Evolutionary conservation across 2,797 vertebrate species (phyloP), one percentile per base, ranked within the genome.

Genomic region (Threskiornis aethiopicus): DNA sequence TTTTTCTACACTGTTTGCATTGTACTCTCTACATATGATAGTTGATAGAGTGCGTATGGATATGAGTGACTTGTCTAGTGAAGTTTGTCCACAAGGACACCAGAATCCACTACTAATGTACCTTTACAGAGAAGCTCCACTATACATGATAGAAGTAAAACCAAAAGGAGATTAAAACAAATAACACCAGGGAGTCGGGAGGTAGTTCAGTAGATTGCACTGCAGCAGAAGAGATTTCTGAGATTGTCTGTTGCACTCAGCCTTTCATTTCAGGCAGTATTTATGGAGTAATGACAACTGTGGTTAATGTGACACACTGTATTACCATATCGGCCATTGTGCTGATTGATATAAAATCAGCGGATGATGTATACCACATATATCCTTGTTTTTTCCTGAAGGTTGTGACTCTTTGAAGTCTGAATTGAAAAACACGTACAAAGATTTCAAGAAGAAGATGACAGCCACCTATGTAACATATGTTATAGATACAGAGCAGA

Each of bases 381-480:
- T 75, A 14, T 69, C 44, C 46, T 93, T 95, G 20, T 87, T 59
- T 92, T 77, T 70, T 73, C 62, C 46, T 70, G 57, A 89, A 97
- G 97, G 26, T 76, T 51, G 49, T 76, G 35, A 6, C 7, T 92
- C 89, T 59, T 93, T 96, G n/a, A 71, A 79, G 29, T 94, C 93
- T 35, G 84, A 93, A 49, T 59, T 98, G 95, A 97, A 75, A 41
- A 96, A 96, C 11, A 98, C 98, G 0, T 98, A 98, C 28, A 39
- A 61, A 21, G 98, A 98, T 67, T 98, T 98, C 95, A 97, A 97
- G 81, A 94, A 59, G 31, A 93, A 87, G 71, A 51, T 1, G 42
- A 96, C 98, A 1, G 21, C 83, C 11, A 76, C 97, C 19, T 98
- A 98, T 0, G 97, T 98, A 85, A 97, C 98, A 0, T 97, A 96